Evolutionary conservation across 2,113 vertebrate genomes (phyloP), one percentile per base, ranked within the genome.

Genomic region (Coreoperca whiteheadi): DNA sequence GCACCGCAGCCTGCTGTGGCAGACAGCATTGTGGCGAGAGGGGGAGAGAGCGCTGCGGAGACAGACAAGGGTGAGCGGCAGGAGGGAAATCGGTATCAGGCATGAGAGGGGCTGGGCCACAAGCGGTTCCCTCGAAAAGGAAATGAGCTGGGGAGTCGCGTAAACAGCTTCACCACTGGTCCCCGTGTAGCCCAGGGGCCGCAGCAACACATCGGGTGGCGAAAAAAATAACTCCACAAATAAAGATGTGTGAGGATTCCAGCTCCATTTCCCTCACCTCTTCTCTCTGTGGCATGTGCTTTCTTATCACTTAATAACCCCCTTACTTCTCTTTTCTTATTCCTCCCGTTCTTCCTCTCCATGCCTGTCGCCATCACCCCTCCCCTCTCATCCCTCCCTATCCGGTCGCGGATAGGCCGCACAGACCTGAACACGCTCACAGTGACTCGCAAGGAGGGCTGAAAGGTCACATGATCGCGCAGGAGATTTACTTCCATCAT

Each of bases 401-500:
- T 83, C 60, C 56, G 65, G 56, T 57, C 21, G 63, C 70, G 76
- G 83, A 77, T 68, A 77, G 48, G 51, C 80, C 69, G 60, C 41
- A 72, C 67, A 60, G 65, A 81, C 74, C 68, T 39, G 59, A 80
- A 71, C 50, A 10, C n/a, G 25, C 57, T 84, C 64, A 15, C 50
- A 21, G 68, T 67, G 64, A 70, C 46, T 65, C 8, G 20, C 6
- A 14, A 4, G 79, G 57, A 46, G 68, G 82, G 75, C 84, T 85
- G 79, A 91, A 74, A 89, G 89, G 85, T 92, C 83, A 84, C 53
- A 9, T 65, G 79, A 81, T 78, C 43, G 4, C 81, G 79, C 9
- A 25, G 76, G 81, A 79, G 81, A 87, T 84, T 90, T 85, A 72
- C 41, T 76, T 66, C 66, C 65, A 91, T 92, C 83, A 88, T 91